Conservation (phyloP, 2,113 vertebrate species). For the Phalacrocorax aristotelis region DNA sequence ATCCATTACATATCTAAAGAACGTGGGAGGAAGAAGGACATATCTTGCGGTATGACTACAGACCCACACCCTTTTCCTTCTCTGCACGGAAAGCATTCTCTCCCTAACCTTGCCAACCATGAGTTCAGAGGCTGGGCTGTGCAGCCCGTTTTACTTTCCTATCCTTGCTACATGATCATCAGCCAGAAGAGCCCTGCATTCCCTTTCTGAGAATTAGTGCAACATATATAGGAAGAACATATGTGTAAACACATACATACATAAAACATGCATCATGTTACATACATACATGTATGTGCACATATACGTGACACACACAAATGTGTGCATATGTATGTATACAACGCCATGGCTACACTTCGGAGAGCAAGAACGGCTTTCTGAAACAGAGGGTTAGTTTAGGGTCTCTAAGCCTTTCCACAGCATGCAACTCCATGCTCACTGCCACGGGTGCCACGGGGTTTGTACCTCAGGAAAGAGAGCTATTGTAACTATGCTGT, state of each 20-base stretch:
- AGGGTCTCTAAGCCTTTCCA: neutral
- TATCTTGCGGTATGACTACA: neutral
- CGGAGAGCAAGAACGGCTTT: neutral
- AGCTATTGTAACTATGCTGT: neutral
- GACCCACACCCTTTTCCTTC: neutral
- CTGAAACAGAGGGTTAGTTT: neutral
- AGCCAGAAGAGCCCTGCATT: neutral
- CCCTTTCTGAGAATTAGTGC: neutral
- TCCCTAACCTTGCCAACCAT: neutral
- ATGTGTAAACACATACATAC: neutral
- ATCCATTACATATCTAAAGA: neutral
- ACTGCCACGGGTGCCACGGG: neutral
- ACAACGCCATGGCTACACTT: neutral
- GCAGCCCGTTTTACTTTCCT: neutral
- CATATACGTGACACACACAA: neutral
- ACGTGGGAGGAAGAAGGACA: neutral
- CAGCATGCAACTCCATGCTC: neutral
- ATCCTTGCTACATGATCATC: neutral
- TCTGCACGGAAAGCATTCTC: neutral
- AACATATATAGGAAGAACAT: neutral
- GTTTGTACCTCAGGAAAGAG: neutral
- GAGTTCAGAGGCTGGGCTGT: neutral
- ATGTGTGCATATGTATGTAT: accelerated
- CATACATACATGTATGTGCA: accelerated
- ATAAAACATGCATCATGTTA: neutral